Base-by-base conservation (phyloP, 2,797 vertebrate genomes). In the Zalophus californianus region DNA sequence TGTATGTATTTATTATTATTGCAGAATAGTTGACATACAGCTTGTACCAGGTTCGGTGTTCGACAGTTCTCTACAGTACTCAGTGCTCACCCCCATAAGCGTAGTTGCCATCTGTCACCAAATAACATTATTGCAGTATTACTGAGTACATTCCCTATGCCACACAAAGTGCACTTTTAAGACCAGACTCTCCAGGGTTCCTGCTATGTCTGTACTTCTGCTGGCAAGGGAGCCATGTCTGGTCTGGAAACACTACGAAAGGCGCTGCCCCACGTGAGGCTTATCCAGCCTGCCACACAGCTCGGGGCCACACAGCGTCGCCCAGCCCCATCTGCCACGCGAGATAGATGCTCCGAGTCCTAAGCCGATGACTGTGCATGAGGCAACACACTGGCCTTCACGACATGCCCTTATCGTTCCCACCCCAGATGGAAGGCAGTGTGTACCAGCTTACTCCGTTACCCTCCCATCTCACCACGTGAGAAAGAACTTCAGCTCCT, bases 291-390 rank as follows among this genome's bases (percentile, higher is more conserved):
- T 60, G 66, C 58, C 86, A 56, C 32, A 44, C 4, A 41, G 44
- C 29, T 80, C 78, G 21, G 89, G 52, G 62, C 70, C 64, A 80
- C 72, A 66, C 50, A 79, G 60, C 50, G 60, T 14, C 56, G 62
- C 72, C 92, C 75, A 90, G 50, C 96, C 92, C 94, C 13, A 20
- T 38, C 95, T 98, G 97, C 29, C 0, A 32, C 18, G 3, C 0
- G 9, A 96, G 97, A 98, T 97, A 97, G 66, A 41, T 8, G n/a
- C 50, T 48, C 44, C 38, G 1, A 4, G 27, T 25, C 70, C 89
- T 29, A n/a, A 56, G 12, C 5, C 20, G 0, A 93, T 90, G 96
- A 97, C 92, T 84, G 35, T 58, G 79, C 96, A 95, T 0, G 5
- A 78, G 32, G 44, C 62, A 11, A 29, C 11, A 44, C 72, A 1